Evolutionary conservation across 2,797 vertebrate genomes (phyloP).

Genomic region (Chelon auratus): DNA sequence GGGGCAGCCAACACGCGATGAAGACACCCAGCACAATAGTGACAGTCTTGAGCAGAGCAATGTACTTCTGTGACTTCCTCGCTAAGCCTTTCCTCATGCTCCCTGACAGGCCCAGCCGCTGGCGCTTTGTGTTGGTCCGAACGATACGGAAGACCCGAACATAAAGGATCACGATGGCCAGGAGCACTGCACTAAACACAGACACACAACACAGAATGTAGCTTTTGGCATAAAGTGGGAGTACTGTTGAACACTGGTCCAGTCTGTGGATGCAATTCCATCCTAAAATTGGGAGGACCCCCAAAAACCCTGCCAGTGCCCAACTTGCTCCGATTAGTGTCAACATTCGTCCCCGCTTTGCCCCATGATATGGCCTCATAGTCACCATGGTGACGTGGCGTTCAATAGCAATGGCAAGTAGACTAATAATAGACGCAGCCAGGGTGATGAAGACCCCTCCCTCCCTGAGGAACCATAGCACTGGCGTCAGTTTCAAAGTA

Average conservation of each 20-base stretch:
- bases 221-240: conserved; percentile 91
- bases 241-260: conserved; percentile 87
- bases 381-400: conserved; percentile 91
- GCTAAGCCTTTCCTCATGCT: conserved; percentile 76
- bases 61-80: conserved; percentile 85
- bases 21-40: conserved; percentile 91
- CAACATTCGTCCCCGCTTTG: conserved; percentile 87
- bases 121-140: conserved; percentile 83
- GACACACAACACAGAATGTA: conserved; percentile 90
- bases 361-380: conserved; percentile 86
- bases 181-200: conserved; percentile 84
- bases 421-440: conserved; percentile 89
- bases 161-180: conserved; percentile 89
- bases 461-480: conserved; percentile 91
- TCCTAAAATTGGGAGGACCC: conserved; percentile 88
- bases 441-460: conserved; percentile 92
- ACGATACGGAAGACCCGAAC: conserved; percentile 90
- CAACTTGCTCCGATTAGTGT: conserved; percentile 88
- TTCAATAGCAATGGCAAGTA: conserved; percentile 92
- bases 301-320: conserved; percentile 86
- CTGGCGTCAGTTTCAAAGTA: conserved; percentile 87
- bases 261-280: conserved; percentile 91
- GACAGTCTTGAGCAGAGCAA: conserved; percentile 91
- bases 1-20: conserved; percentile 91
- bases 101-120: conserved; percentile 71